Evolutionary conservation across 2,797 vertebrate species (phyloP).

Genomic region (Cynopterus sphinx): DNA sequence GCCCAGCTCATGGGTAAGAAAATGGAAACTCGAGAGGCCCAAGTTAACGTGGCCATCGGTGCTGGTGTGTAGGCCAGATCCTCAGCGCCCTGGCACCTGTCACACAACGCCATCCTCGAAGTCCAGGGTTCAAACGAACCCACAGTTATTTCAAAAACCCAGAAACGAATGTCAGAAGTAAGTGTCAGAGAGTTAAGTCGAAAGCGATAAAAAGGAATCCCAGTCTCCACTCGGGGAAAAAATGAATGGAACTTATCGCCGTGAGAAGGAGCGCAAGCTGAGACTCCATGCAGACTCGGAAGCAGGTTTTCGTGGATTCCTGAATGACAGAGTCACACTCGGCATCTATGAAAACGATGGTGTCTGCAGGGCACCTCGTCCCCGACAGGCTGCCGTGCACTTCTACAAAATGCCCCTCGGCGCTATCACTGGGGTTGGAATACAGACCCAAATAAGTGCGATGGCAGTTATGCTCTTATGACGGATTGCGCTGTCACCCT

Average conservation of each 20-base stretch:
- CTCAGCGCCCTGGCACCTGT: neutral
- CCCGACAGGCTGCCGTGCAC: neutral
- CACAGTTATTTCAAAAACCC: neutral
- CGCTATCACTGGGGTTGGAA: neutral
- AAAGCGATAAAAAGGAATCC: neutral
- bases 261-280: neutral
- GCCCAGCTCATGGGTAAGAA: neutral
- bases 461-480: neutral
- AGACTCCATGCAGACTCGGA: neutral
- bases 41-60: neutral
- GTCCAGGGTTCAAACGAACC: neutral
- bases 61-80: neutral
- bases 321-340: conserved; percentile 15
- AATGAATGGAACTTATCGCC: neutral
- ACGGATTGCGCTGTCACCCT: neutral
- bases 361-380: neutral
- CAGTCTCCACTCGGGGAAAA: neutral
- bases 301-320: conserved; percentile 9
- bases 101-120: neutral
- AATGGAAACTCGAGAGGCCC: neutral
- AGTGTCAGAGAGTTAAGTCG: neutral
- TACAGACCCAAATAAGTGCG: neutral
- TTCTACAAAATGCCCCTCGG: neutral
- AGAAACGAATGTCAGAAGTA: neutral
- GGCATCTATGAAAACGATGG: neutral